Evolutionary conservation across 2,888 invertebrate species (phyloP).

Genomic region (Panopea generosa): DNA sequence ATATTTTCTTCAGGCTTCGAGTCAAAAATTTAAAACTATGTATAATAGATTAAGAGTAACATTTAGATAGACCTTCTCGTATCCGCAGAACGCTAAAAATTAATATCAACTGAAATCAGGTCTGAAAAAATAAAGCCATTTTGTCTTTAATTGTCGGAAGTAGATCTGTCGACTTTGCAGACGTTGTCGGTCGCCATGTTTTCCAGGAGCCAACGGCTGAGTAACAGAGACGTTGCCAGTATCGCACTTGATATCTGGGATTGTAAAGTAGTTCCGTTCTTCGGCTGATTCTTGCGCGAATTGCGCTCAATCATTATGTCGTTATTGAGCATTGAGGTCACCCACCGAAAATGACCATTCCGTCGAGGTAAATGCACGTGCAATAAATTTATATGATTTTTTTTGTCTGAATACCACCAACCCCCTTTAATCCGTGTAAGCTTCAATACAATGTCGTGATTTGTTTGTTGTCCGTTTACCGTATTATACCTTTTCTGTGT

Average conservation of each 20-base stretch:
- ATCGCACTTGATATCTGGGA: slow-evolving; percentile 94
- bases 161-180: slow-evolving; percentile 91
- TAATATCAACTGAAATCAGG: no score
- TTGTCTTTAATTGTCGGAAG: slow-evolving; percentile 91
- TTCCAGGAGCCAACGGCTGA: slow-evolving; percentile 87
- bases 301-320: slow-evolving; percentile 89
- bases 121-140: slow-evolving; percentile 96
- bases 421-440: no score
- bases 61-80: no score
- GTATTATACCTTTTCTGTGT: no score
- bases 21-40: no score
- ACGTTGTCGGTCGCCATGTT: slow-evolving; percentile 87
- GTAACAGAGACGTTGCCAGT: slow-evolving; percentile 91
- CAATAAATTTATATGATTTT: no score
- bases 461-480: no score
- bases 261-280: slow-evolving; percentile 93
- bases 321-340: slow-evolving; percentile 89
- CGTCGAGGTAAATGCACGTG: slow-evolving; percentile 73
- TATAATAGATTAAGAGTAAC: no score
- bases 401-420: no score
- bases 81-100: no score
- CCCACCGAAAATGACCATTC: slow-evolving; percentile 78
- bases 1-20: no score
- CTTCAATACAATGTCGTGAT: no score
- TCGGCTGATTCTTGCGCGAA: slow-evolving; percentile 95